These are phyloP conservation scores for Heliconius hermathena DNA, from an alignment of 1,140 invertebrate species.

Conservation along the genomic window DNA sequence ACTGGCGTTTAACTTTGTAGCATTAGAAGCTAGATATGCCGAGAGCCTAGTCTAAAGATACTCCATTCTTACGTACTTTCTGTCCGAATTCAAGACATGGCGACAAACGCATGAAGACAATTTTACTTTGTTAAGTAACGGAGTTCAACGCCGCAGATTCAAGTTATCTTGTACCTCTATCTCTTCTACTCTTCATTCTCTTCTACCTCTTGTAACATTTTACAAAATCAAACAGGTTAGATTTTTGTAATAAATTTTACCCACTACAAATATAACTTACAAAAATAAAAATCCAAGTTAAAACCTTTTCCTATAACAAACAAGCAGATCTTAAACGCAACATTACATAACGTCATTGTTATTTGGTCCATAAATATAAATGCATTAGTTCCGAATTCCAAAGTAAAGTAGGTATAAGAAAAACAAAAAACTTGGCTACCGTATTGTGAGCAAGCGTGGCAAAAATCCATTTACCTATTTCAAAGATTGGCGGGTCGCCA, in stretches of 20 bases:
- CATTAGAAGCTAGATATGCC: no score
- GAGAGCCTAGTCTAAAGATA: no score
- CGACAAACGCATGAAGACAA: no score
- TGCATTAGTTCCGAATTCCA: conserved; percentile 13
- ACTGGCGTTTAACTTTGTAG: no score
- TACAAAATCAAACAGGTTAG: no score
- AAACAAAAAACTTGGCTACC: conserved; percentile 20
- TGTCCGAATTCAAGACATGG: no score
- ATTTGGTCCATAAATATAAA: conserved; percentile 9
- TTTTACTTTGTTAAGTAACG: no score
- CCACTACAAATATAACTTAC: neutral
- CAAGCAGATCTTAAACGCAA: neutral
- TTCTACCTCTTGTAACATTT: no score
- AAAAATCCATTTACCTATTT: conserved; percentile 38
- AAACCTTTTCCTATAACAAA: neutral
- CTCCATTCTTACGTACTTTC: no score
- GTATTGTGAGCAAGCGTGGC: conserved; percentile 20
- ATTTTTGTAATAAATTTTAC: neutral
- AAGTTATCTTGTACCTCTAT: no score
- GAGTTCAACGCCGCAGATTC: no score
- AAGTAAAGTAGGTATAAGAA: conserved; percentile 2
- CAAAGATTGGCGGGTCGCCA: conserved; percentile 44
- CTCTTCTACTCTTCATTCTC: no score
- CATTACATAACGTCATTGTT: neutral
- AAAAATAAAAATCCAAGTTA: neutral